Conservation (phyloP, 2,888 invertebrate genomes). For the Leptinotarsa juncta region DNA sequence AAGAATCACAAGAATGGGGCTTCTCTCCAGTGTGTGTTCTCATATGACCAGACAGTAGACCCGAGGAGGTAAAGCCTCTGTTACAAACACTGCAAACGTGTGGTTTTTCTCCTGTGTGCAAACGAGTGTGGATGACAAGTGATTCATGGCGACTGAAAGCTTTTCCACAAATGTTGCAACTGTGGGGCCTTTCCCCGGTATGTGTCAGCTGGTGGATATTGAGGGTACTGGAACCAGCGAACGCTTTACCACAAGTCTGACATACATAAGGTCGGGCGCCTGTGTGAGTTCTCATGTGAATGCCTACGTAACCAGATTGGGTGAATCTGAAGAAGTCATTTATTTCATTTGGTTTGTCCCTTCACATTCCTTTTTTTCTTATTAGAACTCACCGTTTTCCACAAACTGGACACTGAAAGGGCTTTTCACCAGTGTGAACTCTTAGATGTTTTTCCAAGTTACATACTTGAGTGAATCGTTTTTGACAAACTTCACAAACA, state of each 20-base stretch:
- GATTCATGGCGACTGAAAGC: slow-evolving; percentile 64
- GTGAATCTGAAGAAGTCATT: slow-evolving; percentile 59
- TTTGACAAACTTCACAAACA: slow-evolving; percentile 63
- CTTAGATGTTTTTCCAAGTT: slow-evolving; percentile 65
- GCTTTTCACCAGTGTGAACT: slow-evolving; percentile 66
- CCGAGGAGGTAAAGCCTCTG: slow-evolving; percentile 63
- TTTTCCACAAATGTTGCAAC: slow-evolving; percentile 63
- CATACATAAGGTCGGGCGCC: slow-evolving; percentile 65
- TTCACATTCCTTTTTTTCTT: neutral
- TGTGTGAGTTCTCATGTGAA: slow-evolving; percentile 66
- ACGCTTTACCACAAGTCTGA: slow-evolving; percentile 65
- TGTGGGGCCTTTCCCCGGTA: slow-evolving; percentile 65
- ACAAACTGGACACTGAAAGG: slow-evolving; percentile 64
- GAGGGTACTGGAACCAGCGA: slow-evolving; percentile 65
- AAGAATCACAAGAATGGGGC: slow-evolving; percentile 61
- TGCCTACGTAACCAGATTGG: slow-evolving; percentile 66
- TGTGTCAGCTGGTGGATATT: slow-evolving; percentile 64
- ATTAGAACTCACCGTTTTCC: slow-evolving; percentile 62
- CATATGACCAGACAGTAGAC: slow-evolving; percentile 64
- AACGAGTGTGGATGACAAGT: slow-evolving; percentile 63
- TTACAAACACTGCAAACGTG: slow-evolving; percentile 63
- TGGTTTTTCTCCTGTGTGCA: slow-evolving; percentile 64
- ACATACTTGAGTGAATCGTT: slow-evolving; percentile 64
- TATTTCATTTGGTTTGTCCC: too few species aligned
- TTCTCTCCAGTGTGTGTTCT: slow-evolving; percentile 65